Evolutionary conservation across 2,113 vertebrate genomes (phyloP).

Genomic region (Chionomys nivalis): DNA sequence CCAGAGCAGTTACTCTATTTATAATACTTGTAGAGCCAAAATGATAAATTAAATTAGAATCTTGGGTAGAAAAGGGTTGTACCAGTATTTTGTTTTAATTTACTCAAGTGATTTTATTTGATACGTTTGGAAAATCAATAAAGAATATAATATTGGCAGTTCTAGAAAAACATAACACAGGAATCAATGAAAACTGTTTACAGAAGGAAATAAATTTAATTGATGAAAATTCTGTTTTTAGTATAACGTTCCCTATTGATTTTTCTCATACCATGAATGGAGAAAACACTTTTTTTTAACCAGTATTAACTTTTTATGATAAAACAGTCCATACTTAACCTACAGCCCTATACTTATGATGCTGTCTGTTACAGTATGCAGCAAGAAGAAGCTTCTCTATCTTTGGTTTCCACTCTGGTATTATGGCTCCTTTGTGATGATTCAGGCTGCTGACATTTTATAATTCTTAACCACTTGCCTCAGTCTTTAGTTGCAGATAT

Average conservation of each 20-base stretch:
- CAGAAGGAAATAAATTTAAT: background rate
- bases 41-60: background rate
- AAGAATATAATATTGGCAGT: background rate
- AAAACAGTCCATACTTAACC: background rate
- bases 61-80: background rate
- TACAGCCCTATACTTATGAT: background rate
- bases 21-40: background rate
- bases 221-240: background rate
- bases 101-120: background rate
- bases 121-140: accelerated
- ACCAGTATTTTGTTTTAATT: background rate
- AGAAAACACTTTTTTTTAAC: background rate
- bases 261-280: background rate
- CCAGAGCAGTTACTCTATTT: background rate
- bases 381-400: background rate
- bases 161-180: background rate
- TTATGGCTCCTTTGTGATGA: background rate
- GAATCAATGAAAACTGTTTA: background rate
- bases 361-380: accelerated
- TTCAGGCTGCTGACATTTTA: background rate
- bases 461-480: accelerated
- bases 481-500: background rate
- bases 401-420: background rate
- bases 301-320: background rate
- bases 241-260: background rate